A percentile compares a stretch with the other conserved stretches of the same genome.
Evolutionary conservation across 2,797 vertebrate species (phyloP).

Genomic region (Labeo calbasu): DNA sequence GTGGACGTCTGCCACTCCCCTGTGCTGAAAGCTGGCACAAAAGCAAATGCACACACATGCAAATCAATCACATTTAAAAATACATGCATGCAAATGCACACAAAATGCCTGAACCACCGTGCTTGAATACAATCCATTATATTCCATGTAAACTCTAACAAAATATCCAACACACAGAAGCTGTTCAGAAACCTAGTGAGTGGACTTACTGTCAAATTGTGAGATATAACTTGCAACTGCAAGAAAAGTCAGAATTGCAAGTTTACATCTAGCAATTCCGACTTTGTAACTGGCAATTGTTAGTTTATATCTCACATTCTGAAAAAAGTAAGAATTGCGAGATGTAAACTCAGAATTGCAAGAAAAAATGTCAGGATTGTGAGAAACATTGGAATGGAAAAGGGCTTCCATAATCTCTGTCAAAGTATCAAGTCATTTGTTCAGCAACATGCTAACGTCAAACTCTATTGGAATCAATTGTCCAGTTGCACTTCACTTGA

Average conservation of each 20-base stretch:
- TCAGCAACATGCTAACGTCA: neutral
- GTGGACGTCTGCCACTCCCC: constrained; percentile 12
- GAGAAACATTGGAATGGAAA: too few species aligned
- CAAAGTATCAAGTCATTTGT: neutral
- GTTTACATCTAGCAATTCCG: neutral
- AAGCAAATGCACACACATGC: constrained; percentile 14
- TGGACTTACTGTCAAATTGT: neutral
- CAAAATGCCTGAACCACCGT: constrained; percentile 35
- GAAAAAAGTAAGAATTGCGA: too few species aligned
- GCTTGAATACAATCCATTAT: neutral
- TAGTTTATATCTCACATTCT: neutral
- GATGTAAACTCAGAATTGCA: too few species aligned
- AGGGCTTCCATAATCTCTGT: neutral
- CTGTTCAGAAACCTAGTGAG: neutral
- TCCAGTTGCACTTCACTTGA: neutral
- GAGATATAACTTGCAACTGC: neutral
- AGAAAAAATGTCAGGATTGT: neutral
- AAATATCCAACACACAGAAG: neutral
- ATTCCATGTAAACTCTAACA: neutral
- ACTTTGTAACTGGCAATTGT: neutral
- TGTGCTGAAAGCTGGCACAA: neutral
- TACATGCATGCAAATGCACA: constrained; percentile 19
- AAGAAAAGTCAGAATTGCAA: neutral
- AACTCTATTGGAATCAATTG: neutral
- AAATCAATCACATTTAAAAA: constrained; percentile 1